A percentile compares a stretch with the other conserved stretches of the same genome.
Conservation (phyloP, 2,888 invertebrate species). For the Dichetophora obliterata region DNA sequence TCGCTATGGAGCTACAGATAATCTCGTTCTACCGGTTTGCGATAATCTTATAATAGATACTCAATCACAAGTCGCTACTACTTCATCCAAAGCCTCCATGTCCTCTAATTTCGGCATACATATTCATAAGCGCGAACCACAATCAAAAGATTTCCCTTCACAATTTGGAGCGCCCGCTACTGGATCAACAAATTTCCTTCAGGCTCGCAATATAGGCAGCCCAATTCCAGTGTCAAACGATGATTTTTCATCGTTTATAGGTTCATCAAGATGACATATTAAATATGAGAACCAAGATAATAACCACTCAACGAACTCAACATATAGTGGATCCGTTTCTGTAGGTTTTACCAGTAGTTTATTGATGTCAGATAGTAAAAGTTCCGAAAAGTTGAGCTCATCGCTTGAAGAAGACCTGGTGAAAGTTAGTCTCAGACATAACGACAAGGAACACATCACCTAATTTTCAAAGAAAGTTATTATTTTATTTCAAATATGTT, state of each 20-base stretch:
- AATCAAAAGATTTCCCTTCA: slow-evolving; percentile 55
- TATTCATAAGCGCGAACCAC: slow-evolving; percentile 52
- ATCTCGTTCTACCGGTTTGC: slow-evolving; percentile 54
- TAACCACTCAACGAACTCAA: slow-evolving; percentile 11
- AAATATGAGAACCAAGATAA: not conserved
- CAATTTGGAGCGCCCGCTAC: slow-evolving; percentile 56
- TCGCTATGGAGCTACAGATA: slow-evolving; percentile 64
- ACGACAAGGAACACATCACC: slow-evolving; percentile 62
- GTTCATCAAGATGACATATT: slow-evolving; percentile 61
- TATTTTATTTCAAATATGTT: no score
- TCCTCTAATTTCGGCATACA: slow-evolving; percentile 52
- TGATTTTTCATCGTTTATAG: slow-evolving; percentile 60
- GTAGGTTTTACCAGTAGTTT: slow-evolving; percentile 63
- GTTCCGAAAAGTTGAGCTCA: slow-evolving; percentile 60
- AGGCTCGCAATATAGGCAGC: slow-evolving; percentile 55
- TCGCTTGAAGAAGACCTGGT: slow-evolving; percentile 37
- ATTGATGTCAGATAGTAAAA: slow-evolving; percentile 56
- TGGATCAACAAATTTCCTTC: slow-evolving; percentile 55
- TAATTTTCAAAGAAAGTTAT: slow-evolving; percentile 45
- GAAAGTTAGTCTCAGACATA: slow-evolving; percentile 25
- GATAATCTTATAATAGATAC: slow-evolving; percentile 50
- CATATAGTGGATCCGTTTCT: slow-evolving; percentile 59
- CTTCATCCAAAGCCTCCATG: slow-evolving; percentile 38
- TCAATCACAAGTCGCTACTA: slow-evolving; percentile 53
- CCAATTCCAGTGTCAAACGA: slow-evolving; percentile 63